Percentiles rank a stretch among this genome's conserved stretches.
phyloP scores from a whole-genome alignment of 2,888 invertebrate species.

The Nomada ferruginata region DNA sequence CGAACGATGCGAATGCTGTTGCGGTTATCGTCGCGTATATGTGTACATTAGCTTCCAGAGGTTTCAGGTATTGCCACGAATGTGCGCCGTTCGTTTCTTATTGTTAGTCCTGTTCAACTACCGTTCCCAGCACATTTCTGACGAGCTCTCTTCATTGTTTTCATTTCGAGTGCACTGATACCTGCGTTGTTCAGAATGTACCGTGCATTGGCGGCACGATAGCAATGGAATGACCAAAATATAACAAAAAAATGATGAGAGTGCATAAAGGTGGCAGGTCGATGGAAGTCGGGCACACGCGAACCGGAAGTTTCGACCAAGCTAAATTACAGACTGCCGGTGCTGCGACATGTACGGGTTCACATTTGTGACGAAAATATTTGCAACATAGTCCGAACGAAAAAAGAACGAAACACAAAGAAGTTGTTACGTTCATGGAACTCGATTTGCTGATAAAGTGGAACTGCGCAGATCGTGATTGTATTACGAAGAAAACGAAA shows the following conservation, averaged over 20 bases:
- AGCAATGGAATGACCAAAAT: conserved; percentile 29
- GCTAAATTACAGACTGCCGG: conserved; percentile 33
- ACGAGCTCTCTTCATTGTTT: too few relatives aligned
- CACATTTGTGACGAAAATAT: conserved; percentile 15
- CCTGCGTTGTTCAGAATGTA: too few relatives aligned
- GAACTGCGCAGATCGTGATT: not conserved
- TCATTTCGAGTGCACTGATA: too few relatives aligned
- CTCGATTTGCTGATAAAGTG: conserved; percentile 3
- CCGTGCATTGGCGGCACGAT: conserved; percentile 33
- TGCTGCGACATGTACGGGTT: conserved; percentile 9
- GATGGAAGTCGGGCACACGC: conserved; percentile 41
- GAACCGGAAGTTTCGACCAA: conserved; percentile 43
- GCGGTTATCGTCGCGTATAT: conserved; percentile 1
- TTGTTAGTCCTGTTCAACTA: not conserved
- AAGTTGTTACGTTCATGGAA: not conserved
- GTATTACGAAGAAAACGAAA: not conserved
- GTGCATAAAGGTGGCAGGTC: conserved; percentile 14
- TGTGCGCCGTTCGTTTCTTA: not conserved
- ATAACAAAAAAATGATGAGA: conserved; percentile 10
- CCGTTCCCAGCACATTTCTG: too few relatives aligned
- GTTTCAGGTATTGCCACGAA: not conserved
- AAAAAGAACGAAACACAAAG: not conserved
- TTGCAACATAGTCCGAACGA: not conserved
- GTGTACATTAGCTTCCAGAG: not conserved
- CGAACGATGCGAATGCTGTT: conserved; percentile 24